Base-by-base conservation (phyloP, 2,797 vertebrate genomes). In the Lerista edwardsae region DNA sequence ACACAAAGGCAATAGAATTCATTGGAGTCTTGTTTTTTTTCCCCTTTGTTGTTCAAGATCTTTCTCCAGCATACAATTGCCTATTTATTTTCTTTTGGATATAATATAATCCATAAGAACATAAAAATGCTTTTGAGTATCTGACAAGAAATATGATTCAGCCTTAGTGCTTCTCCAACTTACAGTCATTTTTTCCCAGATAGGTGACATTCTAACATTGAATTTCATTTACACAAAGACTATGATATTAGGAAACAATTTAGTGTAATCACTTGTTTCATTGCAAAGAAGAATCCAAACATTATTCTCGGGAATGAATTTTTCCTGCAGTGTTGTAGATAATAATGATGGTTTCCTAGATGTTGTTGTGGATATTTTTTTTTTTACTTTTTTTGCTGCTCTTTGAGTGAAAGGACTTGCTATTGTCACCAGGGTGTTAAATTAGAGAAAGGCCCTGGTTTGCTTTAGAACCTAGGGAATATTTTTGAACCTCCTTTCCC, bases 71-170 rank as follows among this genome's bases (percentile, higher is more conserved):
- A 87, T 88, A 91, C 86, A 95, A 90, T 78, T 91, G 87, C 29
- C 79, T 89, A 92, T 94, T 94, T 92, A 86, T 93, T 93, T 94
- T 91, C 83, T 90, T 90, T 75, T 76, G 81, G 86, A 90, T 93
- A 77, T 81, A 89, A 91, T 92, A 67, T 61, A 88, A 93, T 93
- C 89, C 41, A 21, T 55, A 55, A 57, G 86, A 91, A 84, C 84
- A 86, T 39, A 90, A 89, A 92, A 93, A 85, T 69, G 72, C 88
- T 93, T 74, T 93, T 93, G 90, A 91, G 91, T 93, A 92, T 93
- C 86, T 88, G 65, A 86, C 88, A 94, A 94, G 93, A 93, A 94
- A 92, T 93, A 93, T 88, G 79, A 84, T 91, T 93, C 91, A 94
- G 91, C 90, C 91, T 92, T 81, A 93, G 86, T 79, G 31, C 83